Evolutionary conservation across 1,140 invertebrate genomes (phyloP).

Genomic region (Batillaria attramentaria): DNA sequence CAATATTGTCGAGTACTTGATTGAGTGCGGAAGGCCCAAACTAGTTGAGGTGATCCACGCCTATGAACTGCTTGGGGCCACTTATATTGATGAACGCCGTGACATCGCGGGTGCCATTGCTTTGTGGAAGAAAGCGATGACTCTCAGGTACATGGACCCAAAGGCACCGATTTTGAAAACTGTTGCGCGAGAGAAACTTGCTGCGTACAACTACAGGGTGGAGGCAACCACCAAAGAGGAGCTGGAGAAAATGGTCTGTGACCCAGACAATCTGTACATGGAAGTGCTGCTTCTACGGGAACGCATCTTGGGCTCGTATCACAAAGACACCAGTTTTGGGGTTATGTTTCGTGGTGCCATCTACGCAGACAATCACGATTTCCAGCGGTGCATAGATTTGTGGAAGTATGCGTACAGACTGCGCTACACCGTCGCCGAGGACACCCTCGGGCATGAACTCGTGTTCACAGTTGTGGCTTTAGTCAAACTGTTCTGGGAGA

Average conservation of each 20-base stretch:
- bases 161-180: conserved; percentile 77
- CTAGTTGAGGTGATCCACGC: conserved; percentile 88
- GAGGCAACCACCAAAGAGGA: conserved; percentile 85
- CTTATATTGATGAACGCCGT: conserved; percentile 94
- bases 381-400: conserved; percentile 89
- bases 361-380: conserved; percentile 91
- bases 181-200: conserved; percentile 36
- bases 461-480: conserved; percentile 93
- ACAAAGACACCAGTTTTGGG: conserved; percentile 96
- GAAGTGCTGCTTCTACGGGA: conserved; percentile 93
- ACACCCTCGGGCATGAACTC: conserved; percentile 89
- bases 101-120: conserved; percentile 91
- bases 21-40: conserved; percentile 77
- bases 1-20: conserved; percentile 85
- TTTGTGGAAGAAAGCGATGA: conserved; percentile 91
- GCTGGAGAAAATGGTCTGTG: conserved; percentile 87
- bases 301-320: conserved; percentile 91
- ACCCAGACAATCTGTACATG: conserved; percentile 96
- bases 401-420: conserved; percentile 92
- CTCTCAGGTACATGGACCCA: conserved; percentile 79
- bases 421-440: conserved; percentile 82
- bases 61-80: conserved; percentile 91
- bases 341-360: conserved; percentile 93
- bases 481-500: conserved; percentile 92
- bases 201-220: conserved; percentile 86